Conservation (phyloP, 1,140 invertebrate species). For the Pseudomyrmex gracilis region DNA sequence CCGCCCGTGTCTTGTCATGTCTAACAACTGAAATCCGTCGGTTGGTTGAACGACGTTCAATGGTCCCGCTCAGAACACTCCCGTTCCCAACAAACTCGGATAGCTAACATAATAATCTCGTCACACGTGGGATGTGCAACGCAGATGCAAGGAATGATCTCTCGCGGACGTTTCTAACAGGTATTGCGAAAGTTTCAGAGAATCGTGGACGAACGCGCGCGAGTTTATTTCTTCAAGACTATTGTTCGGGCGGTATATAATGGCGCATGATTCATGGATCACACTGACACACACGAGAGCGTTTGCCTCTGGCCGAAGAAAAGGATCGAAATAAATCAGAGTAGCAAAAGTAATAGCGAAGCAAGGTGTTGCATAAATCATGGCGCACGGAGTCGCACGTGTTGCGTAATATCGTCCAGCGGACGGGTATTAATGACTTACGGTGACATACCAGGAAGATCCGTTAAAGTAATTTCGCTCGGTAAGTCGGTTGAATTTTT, state of each 20-base stretch:
- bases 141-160: background rate
- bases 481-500: slow-evolving; percentile 20
- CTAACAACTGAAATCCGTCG: slow-evolving; percentile 18
- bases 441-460: slow-evolving; percentile 53
- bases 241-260: slow-evolving; percentile 40
- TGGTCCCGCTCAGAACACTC: slow-evolving; percentile 17
- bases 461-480: slow-evolving; percentile 72
- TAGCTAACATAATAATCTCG: slow-evolving; percentile 35
- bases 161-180: slow-evolving; percentile 2
- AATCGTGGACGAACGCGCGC: background rate
- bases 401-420: slow-evolving; percentile 33
- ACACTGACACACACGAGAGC: slow-evolving; percentile 9
- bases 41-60: slow-evolving; percentile 35
- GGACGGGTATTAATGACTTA: slow-evolving; percentile 50
- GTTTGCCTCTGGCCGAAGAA: slow-evolving; percentile 4
- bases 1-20: slow-evolving; percentile 10
- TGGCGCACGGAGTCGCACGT: slow-evolving; percentile 33
- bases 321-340: slow-evolving; percentile 51
- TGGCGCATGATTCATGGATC: slow-evolving; percentile 39
- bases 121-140: background rate
- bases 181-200: slow-evolving; percentile 12
- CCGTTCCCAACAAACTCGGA: slow-evolving; percentile 5
- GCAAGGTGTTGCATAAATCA: slow-evolving; percentile 47
- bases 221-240: slow-evolving; percentile 27
- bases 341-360: slow-evolving; percentile 37